Evolutionary conservation across 2,113 vertebrate species (phyloP).

Genomic region (Heteronetta atricapilla): DNA sequence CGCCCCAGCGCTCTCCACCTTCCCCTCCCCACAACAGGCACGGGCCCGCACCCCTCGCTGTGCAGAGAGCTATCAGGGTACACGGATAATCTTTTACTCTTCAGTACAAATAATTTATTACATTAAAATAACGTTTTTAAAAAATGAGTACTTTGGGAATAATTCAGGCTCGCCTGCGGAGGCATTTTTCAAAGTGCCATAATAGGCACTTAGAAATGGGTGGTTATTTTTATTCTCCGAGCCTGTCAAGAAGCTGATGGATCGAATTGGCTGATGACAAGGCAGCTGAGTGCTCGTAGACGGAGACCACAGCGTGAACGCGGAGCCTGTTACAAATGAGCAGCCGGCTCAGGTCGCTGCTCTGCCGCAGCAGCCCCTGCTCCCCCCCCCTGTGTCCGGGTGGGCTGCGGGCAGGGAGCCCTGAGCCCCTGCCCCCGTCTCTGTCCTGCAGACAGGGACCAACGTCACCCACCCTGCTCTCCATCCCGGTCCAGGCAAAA

Average conservation of each 20-base stretch:
- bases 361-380: neutral
- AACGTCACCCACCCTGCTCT: accelerated
- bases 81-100: constrained; percentile 65
- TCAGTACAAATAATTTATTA: constrained; percentile 71
- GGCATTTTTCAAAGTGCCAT: constrained; percentile 75
- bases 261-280: constrained; percentile 75
- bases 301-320: constrained; percentile 43
- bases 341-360: neutral
- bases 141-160: constrained; percentile 71
- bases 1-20: neutral
- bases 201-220: constrained; percentile 75
- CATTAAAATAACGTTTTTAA: constrained; percentile 70
- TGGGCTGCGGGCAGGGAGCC: neutral
- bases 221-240: constrained; percentile 73
- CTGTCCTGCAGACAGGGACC: accelerated
- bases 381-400: accelerated
- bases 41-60: neutral
- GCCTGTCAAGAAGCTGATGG: constrained; percentile 74
- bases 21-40: neutral
- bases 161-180: constrained; percentile 66
- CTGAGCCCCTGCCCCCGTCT: neutral
- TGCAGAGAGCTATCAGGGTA: constrained; percentile 41
- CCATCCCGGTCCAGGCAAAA: accelerated
- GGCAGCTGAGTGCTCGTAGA: constrained; percentile 60
- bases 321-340: constrained; percentile 22